These are phyloP conservation scores for Phyllopteryx taeniolatus DNA, from an alignment of 2,113 vertebrate genomes.

Conservation along the genomic window DNA sequence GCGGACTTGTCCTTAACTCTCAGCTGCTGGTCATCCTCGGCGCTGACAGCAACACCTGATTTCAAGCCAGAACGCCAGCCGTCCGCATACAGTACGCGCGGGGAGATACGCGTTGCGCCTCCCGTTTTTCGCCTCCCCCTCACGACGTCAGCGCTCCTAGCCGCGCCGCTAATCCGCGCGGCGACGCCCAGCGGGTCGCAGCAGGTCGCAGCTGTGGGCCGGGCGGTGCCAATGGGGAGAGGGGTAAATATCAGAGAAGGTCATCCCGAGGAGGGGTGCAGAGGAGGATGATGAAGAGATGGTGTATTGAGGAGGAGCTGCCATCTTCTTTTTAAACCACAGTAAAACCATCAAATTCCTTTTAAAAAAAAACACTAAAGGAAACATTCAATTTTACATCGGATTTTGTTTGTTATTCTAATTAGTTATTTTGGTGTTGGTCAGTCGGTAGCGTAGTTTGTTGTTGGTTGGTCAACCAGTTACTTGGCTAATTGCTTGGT, in stretches of 20 bases:
- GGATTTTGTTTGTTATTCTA: no score
- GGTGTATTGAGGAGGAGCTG: slow-evolving; percentile 28
- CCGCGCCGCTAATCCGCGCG: slow-evolving; percentile 50
- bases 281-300: slow-evolving; percentile 40
- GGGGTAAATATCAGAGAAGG: slow-evolving; percentile 81
- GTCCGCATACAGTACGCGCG: not conserved
- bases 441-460: no score
- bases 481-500: no score
- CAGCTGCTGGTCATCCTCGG: slow-evolving; percentile 46
- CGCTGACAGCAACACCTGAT: slow-evolving; percentile 51
- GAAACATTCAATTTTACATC: no score
- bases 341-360: not conserved
- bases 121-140: slow-evolving; percentile 8
- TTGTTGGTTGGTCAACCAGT: no score
- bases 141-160: slow-evolving; percentile 19
- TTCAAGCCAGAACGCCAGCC: slow-evolving; percentile 13
- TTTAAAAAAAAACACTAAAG: not conserved
- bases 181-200: slow-evolving; percentile 48
- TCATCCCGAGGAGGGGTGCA: slow-evolving; percentile 59
- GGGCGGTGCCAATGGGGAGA: slow-evolving; percentile 64
- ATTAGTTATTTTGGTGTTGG: no score
- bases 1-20: slow-evolving; percentile 50
- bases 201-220: slow-evolving; percentile 52
- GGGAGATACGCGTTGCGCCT: slow-evolving; percentile 14
- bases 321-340: slow-evolving; percentile 4